Evolutionary conservation across 2,888 invertebrate genomes (phyloP), one percentile per base, ranked within the genome.

Genomic region (Phengaris alcon): DNA sequence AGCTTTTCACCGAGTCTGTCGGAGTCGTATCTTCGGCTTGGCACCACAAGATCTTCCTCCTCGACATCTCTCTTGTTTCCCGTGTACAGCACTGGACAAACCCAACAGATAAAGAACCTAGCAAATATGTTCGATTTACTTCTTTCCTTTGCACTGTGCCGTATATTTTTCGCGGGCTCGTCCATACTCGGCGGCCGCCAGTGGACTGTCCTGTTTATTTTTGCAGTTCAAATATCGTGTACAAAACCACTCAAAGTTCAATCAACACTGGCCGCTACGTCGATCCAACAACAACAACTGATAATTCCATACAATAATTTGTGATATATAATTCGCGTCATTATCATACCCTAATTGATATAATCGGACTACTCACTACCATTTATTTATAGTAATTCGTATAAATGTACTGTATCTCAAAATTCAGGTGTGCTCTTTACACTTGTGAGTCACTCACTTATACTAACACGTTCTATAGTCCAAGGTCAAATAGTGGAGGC

Each of bases 31-130:
- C 93, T 91, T 74, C 94, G 93, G 9, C 95, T 88, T 0, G 95
- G 94, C 69, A 85, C 78, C 51, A 96, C 95, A 46, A 97, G 90
- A 87, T 97, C 97, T 9, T 93, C 89, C 74, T 95, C 93, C 80
- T 94, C 95, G 12, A 97, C 88, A 77, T 95, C 95, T 79, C 94
- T 90, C 82, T 85, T 91, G 76, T 93, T 93, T 6, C 96, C 95
- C 80, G 93, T 94, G 75, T 91, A 86, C 9, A 94, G 81, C 74
- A 93, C 89, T 9, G 94, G 94, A 78, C 90, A 90, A 77, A 93
- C 84, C 94, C 94, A 94, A 84, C 93, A 93, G 57, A 93, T 81
- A 77, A 93, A 93, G 35, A 93, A 74, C 77, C 83, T 84, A 1
- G 93, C 91, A 1, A 93, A 77, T 69, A 89, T 76, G 77, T 91